phyloP scores from a whole-genome alignment of 2,888 invertebrate genomes.

The Tipula unca region DNA sequence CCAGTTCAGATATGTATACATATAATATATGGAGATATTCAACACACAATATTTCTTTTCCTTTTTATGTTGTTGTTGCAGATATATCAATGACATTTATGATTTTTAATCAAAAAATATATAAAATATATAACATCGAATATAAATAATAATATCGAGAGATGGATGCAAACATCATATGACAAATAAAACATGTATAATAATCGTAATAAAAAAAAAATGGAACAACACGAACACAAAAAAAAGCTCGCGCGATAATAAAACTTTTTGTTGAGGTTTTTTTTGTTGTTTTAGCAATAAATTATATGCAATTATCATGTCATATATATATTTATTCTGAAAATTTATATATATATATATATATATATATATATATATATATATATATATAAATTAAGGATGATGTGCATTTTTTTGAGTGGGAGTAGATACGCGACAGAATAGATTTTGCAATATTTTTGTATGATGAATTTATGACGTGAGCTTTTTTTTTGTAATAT shows the following conservation, averaged over 20 bases:
- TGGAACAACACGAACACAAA: not conserved
- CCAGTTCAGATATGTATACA: not conserved
- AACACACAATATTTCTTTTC: not conserved
- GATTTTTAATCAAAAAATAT: not conserved
- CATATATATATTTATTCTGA: not conserved
- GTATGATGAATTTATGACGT: not conserved
- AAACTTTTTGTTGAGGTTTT: not conserved
- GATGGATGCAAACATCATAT: not conserved
- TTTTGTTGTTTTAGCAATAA: not conserved
- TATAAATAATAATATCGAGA: not conserved
- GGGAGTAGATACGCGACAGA: slow-evolving; percentile 2
- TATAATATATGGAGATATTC: too few species aligned
- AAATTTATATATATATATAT: not conserved
- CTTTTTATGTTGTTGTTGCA: not conserved
- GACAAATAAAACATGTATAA: not conserved
- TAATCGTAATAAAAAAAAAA: not conserved
- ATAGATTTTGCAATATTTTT: not conserved
- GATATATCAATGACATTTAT: not conserved
- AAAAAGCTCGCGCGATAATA: slow-evolving; percentile 8
- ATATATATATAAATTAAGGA: not conserved
- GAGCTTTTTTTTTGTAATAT: not conserved
- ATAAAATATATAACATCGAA: not conserved
- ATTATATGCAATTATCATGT: slow-evolving; percentile 14
- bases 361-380: not conserved
- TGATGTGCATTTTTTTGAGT: not conserved